These are phyloP conservation scores for Leptoteleia sp. DNA, from an alignment of 1,140 invertebrate species.

Conservation along the genomic window DNA sequence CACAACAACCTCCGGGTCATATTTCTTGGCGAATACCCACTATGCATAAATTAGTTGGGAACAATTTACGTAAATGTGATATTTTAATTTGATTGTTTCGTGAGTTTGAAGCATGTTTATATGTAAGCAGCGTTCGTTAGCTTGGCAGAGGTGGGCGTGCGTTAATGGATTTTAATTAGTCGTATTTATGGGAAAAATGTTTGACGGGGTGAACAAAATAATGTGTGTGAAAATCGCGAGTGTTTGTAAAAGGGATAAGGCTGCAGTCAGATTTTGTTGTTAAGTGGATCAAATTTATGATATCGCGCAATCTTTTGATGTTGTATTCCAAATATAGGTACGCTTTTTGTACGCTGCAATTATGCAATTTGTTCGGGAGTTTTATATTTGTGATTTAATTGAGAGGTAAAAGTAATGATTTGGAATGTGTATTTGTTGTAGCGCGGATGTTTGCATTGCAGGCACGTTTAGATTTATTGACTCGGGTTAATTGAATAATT, in stretches of 20 bases:
- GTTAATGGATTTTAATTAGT: slow-evolving; percentile 23
- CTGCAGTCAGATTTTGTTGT: background rate
- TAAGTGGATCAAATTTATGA: slow-evolving; percentile 25
- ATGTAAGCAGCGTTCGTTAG: background rate
- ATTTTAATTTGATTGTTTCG: slow-evolving; percentile 30
- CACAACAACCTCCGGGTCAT: too few species aligned
- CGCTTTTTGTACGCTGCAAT: slow-evolving; percentile 25
- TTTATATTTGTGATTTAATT: too few species aligned
- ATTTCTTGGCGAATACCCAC: too few species aligned
- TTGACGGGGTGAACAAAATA: slow-evolving; percentile 36
- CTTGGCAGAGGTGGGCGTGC: background rate
- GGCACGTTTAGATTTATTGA: too few species aligned
- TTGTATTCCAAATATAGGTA: slow-evolving; percentile 11
- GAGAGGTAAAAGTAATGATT: too few species aligned
- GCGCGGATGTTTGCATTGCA: too few species aligned
- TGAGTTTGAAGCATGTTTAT: slow-evolving; percentile 9
- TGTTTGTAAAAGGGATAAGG: background rate
- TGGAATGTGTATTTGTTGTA: too few species aligned
- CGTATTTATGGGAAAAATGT: slow-evolving; percentile 24
- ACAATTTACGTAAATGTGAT: slow-evolving; percentile 51
- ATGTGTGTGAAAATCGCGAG: slow-evolving; percentile 7
- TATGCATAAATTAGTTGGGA: slow-evolving; percentile 53
- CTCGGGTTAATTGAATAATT: too few species aligned
- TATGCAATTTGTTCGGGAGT: too few species aligned
- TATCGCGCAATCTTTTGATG: slow-evolving; percentile 27